Evolutionary conservation across 2,888 invertebrate genomes (phyloP).

Genomic region (Eledone cirrhosa): DNA sequence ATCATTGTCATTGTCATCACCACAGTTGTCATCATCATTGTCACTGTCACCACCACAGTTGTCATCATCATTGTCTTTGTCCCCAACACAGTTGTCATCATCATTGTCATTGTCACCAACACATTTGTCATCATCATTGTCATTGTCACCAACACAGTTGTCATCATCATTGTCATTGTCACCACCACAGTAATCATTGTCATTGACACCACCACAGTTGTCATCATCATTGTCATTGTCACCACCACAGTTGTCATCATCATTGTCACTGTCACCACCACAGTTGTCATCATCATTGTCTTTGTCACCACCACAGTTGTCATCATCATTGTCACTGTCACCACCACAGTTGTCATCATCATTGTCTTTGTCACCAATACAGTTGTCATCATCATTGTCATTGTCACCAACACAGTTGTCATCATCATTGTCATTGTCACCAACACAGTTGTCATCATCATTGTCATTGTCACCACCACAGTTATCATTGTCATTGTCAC

Average conservation of each 20-base stretch:
- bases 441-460: no score
- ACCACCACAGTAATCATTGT: background rate
- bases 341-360: background rate
- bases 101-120: no score
- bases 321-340: background rate
- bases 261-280: background rate
- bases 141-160: no score
- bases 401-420: no score
- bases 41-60: background rate
- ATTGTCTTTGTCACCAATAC: background rate
- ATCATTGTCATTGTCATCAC: no score
- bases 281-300: background rate
- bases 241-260: no score
- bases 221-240: background rate
- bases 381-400: no score
- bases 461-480: background rate
- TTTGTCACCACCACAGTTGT: background rate
- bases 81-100: no score
- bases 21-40: background rate
- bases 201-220: background rate
- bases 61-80: no score
- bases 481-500: background rate
- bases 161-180: conserved; percentile 6
- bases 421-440: no score
- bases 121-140: no score